Evolutionary conservation across 2,113 vertebrate genomes (phyloP).

Genomic region (Leucosticte australis): DNA sequence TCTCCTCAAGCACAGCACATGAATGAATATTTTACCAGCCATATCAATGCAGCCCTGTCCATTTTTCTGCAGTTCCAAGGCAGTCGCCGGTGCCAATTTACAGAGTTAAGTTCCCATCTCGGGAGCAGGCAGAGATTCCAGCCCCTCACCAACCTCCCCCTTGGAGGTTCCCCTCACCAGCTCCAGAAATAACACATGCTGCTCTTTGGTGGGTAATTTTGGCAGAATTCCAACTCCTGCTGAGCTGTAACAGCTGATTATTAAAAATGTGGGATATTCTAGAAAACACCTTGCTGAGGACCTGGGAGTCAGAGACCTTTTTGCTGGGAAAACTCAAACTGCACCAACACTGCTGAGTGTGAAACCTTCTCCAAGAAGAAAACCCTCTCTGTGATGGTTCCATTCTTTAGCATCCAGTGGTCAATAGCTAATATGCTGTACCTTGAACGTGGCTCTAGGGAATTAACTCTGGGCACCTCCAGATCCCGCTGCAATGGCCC

Average conservation of each 20-base stretch:
- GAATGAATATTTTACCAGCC: constrained; percentile 59
- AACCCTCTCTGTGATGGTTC: rapidly evolving
- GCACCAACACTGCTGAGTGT: neutral
- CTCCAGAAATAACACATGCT: neutral
- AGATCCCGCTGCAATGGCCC: neutral
- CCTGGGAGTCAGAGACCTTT: neutral
- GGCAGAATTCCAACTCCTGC: neutral
- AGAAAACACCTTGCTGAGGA: neutral
- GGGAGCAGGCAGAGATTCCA: neutral
- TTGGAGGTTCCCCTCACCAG: neutral
- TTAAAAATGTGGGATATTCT: neutral
- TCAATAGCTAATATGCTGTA: neutral
- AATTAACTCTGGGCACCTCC: neutral
- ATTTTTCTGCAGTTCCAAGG: neutral
- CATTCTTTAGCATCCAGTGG: neutral
- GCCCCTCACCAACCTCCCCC: neutral
- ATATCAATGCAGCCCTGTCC: constrained; percentile 12
- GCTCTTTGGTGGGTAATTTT: neutral
- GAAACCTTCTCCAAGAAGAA: neutral
- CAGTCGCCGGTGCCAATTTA: neutral
- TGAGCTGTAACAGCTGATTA: neutral
- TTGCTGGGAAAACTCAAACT: neutral
- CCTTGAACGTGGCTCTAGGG: neutral
- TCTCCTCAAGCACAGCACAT: neutral
- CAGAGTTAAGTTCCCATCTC: neutral